phyloP scores from a whole-genome alignment of 2,797 vertebrate species.

The Onychomys torridus region DNA sequence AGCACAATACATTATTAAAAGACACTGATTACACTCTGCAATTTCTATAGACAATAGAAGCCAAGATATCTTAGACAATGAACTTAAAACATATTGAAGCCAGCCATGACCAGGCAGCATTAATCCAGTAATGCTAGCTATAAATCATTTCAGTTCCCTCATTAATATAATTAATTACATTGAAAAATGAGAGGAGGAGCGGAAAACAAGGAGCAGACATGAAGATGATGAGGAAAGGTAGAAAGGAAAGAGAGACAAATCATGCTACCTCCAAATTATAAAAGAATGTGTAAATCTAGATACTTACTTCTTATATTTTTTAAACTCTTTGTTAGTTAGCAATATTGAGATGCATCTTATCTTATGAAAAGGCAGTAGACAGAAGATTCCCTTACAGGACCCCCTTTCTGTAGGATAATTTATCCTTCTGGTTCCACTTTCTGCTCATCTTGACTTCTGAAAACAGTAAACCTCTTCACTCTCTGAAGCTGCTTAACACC shows the following conservation, averaged over 20 bases:
- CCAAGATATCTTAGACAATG: neutral
- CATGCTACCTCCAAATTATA: neutral
- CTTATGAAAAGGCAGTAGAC: neutral
- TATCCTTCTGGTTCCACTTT: neutral
- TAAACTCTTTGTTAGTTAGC: neutral
- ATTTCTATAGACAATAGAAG: neutral
- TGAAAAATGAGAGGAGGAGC: neutral
- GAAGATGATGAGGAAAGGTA: neutral
- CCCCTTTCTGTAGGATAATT: rapidly evolving
- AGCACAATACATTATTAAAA: neutral
- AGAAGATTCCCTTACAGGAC: rapidly evolving
- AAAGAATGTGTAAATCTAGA: neutral
- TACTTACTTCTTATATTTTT: neutral
- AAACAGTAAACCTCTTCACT: neutral
- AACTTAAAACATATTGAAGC: no score
- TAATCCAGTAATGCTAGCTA: neutral
- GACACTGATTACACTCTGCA: neutral
- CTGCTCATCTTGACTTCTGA: neutral
- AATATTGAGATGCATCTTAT: neutral
- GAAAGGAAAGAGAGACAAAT: neutral
- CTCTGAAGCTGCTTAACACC: rapidly evolving
- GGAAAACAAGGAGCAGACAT: neutral
- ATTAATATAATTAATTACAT: neutral
- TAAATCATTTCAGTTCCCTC: neutral
- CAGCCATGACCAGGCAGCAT: neutral